These are phyloP conservation scores for Cenopis cana DNA, from an alignment of 2,888 invertebrate genomes.

Conservation along the genomic window DNA sequence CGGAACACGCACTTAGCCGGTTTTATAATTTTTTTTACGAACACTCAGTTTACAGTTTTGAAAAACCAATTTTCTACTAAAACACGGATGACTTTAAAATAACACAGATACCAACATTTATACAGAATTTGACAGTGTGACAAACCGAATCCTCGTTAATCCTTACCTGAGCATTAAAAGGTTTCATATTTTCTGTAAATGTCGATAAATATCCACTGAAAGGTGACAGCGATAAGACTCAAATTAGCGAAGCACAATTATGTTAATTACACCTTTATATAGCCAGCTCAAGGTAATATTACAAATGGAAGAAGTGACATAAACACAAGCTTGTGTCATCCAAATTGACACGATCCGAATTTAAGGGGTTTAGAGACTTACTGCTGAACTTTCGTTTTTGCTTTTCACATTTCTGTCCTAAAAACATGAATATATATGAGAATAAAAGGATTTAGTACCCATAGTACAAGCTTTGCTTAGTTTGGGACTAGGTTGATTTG, in stretches of 20 bases:
- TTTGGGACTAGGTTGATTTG: no score
- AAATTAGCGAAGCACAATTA: not conserved
- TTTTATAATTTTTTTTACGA: no score
- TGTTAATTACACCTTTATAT: not conserved
- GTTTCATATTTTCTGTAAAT: not conserved
- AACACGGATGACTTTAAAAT: not conserved
- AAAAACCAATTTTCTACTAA: not conserved
- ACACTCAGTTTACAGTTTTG: no score
- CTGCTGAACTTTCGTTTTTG: not conserved
- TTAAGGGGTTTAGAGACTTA: not conserved
- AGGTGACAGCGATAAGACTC: not conserved
- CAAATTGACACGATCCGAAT: not conserved
- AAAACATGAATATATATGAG: no score
- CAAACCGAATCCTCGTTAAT: not conserved
- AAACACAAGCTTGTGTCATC: slow-evolving; percentile 10
- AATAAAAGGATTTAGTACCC: no score
- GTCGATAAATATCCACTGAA: not conserved
- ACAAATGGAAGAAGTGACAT: slow-evolving; percentile 2
- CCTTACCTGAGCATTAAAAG: not conserved
- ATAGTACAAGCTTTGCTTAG: no score
- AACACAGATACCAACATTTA: no score
- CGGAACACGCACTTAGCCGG: no score
- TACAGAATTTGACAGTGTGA: not conserved
- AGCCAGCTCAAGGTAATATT: not conserved
- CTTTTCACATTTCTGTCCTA: not conserved